These are phyloP conservation scores for Nematopogon swammerdamellus DNA, from an alignment of 2,888 invertebrate species.

Conservation along the genomic window DNA sequence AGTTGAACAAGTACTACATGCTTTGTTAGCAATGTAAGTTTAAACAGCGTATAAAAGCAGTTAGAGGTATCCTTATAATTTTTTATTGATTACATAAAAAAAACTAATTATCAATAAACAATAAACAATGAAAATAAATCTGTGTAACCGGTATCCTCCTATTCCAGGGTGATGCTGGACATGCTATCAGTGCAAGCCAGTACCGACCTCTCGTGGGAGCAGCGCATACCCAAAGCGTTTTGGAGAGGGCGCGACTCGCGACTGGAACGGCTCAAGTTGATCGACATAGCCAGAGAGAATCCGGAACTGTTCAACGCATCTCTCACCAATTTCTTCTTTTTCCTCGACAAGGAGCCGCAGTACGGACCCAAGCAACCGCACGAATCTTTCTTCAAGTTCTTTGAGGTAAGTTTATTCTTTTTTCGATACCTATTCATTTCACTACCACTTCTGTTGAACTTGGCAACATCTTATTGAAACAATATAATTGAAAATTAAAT, in stretches of 20 bases:
- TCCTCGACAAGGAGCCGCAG: constrained; percentile 73
- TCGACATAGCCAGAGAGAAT: constrained; percentile 66
- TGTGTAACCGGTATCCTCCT: no score
- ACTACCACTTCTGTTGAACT: no score
- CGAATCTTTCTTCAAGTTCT: constrained; percentile 90
- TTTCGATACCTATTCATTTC: no score
- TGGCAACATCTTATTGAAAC: no score
- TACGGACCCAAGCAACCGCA: constrained; percentile 85
- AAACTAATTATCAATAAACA: no score
- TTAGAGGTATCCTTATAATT: no score
- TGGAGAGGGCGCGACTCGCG: constrained; percentile 94
- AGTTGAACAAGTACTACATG: no score
- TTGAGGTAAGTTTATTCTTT: constrained; percentile 68
- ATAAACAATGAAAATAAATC: no score
- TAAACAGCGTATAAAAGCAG: no score
- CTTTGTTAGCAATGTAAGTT: no score
- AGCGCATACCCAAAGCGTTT: constrained; percentile 73
- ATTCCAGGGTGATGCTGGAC: constrained; percentile 77
- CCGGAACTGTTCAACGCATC: constrained; percentile 86
- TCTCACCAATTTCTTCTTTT: constrained; percentile 96
- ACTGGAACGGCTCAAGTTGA: constrained; percentile 76
- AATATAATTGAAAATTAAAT: no score
- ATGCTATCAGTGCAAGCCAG: constrained; percentile 88
- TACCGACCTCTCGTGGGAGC: constrained; percentile 66
- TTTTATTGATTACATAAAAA: no score